Evolutionary conservation across 2,888 invertebrate species (phyloP).

Genomic region (Epinotia bilunana): DNA sequence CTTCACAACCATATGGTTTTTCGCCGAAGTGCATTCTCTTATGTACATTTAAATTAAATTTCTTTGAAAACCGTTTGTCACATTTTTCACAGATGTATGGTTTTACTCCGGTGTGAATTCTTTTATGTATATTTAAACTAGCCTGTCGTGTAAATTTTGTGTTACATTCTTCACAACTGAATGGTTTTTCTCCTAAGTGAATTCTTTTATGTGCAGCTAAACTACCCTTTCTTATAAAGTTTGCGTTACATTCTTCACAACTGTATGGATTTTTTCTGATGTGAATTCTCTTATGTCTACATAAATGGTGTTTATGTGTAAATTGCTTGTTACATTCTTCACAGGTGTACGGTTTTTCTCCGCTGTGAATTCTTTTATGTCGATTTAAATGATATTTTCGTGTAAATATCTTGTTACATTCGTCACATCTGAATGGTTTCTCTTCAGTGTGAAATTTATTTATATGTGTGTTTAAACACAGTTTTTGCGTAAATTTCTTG

Average conservation of each 20-base stretch:
- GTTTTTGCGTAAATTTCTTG: no score
- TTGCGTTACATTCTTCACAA: slow-evolving; percentile 7
- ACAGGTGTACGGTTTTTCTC: no score
- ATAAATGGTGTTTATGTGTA: no score
- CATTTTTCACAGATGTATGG: background rate
- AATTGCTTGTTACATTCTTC: background rate
- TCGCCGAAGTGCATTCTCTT: background rate
- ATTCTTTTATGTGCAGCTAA: background rate
- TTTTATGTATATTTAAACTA: background rate
- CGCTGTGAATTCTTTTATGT: no score
- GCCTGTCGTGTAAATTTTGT: background rate
- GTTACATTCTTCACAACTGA: background rate
- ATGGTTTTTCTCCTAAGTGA: background rate
- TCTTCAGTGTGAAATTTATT: no score
- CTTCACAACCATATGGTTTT: no score
- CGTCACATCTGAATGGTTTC: no score
- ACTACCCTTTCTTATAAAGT: background rate
- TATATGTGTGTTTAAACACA: no score
- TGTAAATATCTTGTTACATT: no score
- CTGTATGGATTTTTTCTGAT: background rate
- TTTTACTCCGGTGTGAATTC: background rate
- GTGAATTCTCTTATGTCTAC: background rate
- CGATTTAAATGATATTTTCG: no score
- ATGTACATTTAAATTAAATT: background rate
- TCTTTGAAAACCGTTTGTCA: background rate